Conservation (phyloP, 2,888 invertebrate genomes). For the Chironomus riparius region DNA sequence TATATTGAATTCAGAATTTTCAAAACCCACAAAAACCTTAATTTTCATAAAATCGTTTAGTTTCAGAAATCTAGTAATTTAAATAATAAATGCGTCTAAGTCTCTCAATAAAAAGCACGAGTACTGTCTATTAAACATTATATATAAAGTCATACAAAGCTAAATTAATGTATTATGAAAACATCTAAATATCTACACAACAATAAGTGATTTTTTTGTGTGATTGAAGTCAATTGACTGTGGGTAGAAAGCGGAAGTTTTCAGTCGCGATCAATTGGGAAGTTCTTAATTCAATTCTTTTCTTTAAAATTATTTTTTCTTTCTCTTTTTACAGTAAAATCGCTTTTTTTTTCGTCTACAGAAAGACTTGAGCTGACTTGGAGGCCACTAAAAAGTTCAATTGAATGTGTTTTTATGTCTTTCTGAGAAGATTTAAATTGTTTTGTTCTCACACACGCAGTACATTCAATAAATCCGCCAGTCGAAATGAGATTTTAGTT, state of each 20-base stretch:
- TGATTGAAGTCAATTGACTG: slow-evolving; percentile 22
- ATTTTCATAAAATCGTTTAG: no score
- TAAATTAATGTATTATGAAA: slow-evolving; percentile 13
- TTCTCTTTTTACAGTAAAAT: neutral
- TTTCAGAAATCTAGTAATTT: no score
- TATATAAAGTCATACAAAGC: no score
- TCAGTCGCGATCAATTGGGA: slow-evolving; percentile 14
- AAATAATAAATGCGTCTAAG: no score
- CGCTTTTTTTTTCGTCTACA: neutral
- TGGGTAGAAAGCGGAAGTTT: slow-evolving; percentile 18
- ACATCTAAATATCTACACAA: neutral
- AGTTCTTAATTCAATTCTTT: slow-evolving; percentile 22
- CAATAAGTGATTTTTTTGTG: neutral
- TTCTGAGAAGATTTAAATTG: slow-evolving; percentile 3
- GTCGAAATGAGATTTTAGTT: neutral
- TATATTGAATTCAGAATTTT: no score
- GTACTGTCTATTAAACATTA: no score
- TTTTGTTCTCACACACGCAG: slow-evolving; percentile 6
- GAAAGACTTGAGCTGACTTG: neutral
- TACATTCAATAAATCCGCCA: neutral
- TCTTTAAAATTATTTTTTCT: neutral
- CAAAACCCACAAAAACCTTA: no score
- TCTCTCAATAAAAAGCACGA: no score
- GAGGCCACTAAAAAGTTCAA: slow-evolving; percentile 16
- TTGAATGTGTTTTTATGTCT: neutral